phyloP scores from a whole-genome alignment of 2,797 vertebrate genomes.

The Centroberyx gerrardi region DNA sequence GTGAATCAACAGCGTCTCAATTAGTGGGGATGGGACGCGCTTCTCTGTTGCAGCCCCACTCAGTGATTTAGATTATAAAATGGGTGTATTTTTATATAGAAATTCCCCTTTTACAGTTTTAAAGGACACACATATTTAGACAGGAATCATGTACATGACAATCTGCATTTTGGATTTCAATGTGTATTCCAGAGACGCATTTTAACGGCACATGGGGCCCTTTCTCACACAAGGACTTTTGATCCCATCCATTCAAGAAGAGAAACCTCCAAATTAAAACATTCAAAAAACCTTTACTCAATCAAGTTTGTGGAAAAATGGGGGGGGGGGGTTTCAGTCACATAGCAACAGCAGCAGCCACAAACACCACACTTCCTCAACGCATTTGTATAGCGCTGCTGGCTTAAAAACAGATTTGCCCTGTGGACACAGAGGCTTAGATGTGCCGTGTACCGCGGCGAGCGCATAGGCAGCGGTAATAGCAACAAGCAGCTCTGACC shows the following conservation, averaged over 20 bases:
- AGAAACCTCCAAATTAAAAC: background rate
- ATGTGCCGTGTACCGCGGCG: background rate
- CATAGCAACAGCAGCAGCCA: conserved; percentile 39
- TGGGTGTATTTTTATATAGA: too few species aligned
- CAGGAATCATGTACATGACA: too few species aligned
- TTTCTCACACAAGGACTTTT: background rate
- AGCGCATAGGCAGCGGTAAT: background rate
- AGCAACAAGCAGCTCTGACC: conserved; percentile 18
- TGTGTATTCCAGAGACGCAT: too few species aligned
- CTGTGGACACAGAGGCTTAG: background rate
- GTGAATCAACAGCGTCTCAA: too few species aligned
- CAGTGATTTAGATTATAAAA: too few species aligned
- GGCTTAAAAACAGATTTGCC: conserved; percentile 2
- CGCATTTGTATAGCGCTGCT: background rate
- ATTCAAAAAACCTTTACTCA: conserved; percentile 16
- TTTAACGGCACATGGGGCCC: too few species aligned
- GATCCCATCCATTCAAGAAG: conserved; percentile 32
- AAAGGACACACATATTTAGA: too few species aligned
- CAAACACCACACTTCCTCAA: background rate
- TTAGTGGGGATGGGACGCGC: too few species aligned
- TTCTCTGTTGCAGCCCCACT: too few species aligned
- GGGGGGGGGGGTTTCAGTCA: conserved; percentile 18
- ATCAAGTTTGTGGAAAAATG: background rate
- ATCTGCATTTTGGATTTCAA: too few species aligned
- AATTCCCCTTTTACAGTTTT: too few species aligned